phyloP scores from a whole-genome alignment of 1,140 invertebrate genomes.

The Drosophila tristis region DNA sequence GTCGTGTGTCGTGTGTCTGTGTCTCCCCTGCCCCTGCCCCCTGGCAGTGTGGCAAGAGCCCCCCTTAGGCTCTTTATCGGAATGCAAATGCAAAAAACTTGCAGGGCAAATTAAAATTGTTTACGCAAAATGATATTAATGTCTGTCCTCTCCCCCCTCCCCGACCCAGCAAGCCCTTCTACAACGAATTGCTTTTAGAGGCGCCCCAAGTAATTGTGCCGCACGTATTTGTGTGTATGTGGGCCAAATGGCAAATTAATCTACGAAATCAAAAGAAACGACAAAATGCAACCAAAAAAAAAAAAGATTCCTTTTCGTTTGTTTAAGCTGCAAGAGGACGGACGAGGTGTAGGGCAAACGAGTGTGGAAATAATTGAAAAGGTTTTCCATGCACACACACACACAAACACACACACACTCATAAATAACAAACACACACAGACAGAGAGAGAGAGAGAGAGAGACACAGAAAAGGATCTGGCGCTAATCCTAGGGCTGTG shows the following conservation, averaged over 20 bases:
- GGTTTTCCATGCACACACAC: conserved; percentile 39
- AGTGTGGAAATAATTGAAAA: conserved; percentile 74
- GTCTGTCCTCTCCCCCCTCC: conserved; percentile 20
- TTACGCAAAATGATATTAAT: conserved; percentile 76
- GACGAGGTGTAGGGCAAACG: background rate
- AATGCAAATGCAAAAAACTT: conserved; percentile 65
- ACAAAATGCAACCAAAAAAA: background rate
- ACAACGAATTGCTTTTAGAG: conserved; percentile 76
- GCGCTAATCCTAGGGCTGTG: conserved; percentile 50
- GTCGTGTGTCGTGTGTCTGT: conserved; percentile 2
- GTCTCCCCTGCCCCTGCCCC: no score
- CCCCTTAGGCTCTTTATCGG: conserved; percentile 33
- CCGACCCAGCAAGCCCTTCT: conserved; percentile 10
- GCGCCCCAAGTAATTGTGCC: conserved; percentile 44
- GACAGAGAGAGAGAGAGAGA: background rate
- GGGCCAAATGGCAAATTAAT: conserved; percentile 42
- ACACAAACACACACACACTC: conserved; percentile 27
- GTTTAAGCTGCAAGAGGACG: background rate
- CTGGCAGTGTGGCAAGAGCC: conserved; percentile 27
- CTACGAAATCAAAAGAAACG: background rate
- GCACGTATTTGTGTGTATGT: conserved; percentile 23
- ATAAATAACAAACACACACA: conserved; percentile 33
- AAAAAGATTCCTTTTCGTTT: background rate
- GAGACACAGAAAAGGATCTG: conserved; percentile 47
- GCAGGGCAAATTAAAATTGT: conserved; percentile 74